Evolutionary conservation across 2,888 invertebrate species (phyloP), one percentile per base, ranked within the genome.

Genomic region (Tineola bisselliella): DNA sequence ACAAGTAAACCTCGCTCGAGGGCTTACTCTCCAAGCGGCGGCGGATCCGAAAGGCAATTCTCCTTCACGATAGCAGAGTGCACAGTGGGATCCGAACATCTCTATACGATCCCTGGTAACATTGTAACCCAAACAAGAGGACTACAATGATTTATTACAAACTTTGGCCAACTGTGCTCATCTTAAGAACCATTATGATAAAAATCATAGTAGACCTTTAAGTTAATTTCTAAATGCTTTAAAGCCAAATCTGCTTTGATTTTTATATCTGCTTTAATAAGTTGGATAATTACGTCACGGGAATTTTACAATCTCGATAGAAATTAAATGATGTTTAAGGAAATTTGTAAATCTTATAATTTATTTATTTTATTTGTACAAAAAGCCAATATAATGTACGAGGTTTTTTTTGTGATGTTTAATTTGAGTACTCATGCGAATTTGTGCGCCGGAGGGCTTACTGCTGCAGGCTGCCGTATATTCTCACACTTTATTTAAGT

Each of bases 101-200:
- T 81, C 63, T 84, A 83, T 79, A 81, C 79, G 65, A 76, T 80
- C 68, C 79, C 83, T 67, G 84, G 84, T 84, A 84, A 81, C 70
- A n/a, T 54, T 54, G 25, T 25, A 54, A 3, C 17, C 25, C 18
- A 11, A 25, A 25, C 52, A 15, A 52, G 17, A 25, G 48, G 48
- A 2, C 17, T 48, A 48, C 54, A 25, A 54, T 54, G 54, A 54
- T 54, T 54, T 54, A 18, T 38, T 6, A 38, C 10, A 38, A 8
- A 2, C 2, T 38, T 12, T n/a, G n/a, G n/a, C 38, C 10, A 38
- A 38, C 3, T 38, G 10, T 38, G n/a, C 38, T 38, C 2, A 12
- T 38, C 10, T 25, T 25, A 25, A 25, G 6, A 38, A 38, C 3
- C 10, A n/a, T 38, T 38, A 6, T 38, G 38, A 38, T 38, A 38